These are phyloP conservation scores for Cosmia trapezina DNA, from an alignment of 2,888 invertebrate genomes.

Conservation along the genomic window DNA sequence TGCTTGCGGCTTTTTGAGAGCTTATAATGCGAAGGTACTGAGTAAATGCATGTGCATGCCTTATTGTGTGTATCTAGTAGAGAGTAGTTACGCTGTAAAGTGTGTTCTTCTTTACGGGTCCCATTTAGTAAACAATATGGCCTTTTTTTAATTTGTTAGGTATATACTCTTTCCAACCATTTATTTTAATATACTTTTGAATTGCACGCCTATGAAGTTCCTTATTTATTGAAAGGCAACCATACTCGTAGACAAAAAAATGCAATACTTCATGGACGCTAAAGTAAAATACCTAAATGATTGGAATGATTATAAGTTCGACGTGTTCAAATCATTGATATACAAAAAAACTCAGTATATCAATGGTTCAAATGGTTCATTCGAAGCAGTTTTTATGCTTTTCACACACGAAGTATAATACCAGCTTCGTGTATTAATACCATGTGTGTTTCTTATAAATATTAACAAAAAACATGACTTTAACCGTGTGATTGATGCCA, in stretches of 20 bases:
- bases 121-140: constrained; percentile 20
- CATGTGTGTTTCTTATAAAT: background rate
- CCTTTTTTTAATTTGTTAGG: too few species aligned
- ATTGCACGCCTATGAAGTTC: too few species aligned
- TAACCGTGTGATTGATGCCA: background rate
- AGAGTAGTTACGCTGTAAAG: constrained; percentile 10
- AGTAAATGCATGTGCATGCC: constrained; percentile 75
- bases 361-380: background rate
- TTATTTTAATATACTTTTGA: too few species aligned
- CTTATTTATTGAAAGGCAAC: too few species aligned
- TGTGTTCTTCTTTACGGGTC: background rate
- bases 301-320: too few species aligned
- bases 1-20: constrained; percentile 87
- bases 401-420: background rate
- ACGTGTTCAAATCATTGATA: too few species aligned
- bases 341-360: too few species aligned
- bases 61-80: constrained; percentile 19
- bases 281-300: too few species aligned
- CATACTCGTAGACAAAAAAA: too few species aligned
- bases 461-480: background rate
- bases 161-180: too few species aligned
- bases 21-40: constrained; percentile 89
- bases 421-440: background rate
- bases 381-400: background rate
- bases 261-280: too few species aligned